Percentiles rank a stretch among this genome's conserved stretches.
Evolutionary conservation across 35 echinoderm and acorn worm species (phyloP).

Genomic region (Heliocidaris tuberculata): DNA sequence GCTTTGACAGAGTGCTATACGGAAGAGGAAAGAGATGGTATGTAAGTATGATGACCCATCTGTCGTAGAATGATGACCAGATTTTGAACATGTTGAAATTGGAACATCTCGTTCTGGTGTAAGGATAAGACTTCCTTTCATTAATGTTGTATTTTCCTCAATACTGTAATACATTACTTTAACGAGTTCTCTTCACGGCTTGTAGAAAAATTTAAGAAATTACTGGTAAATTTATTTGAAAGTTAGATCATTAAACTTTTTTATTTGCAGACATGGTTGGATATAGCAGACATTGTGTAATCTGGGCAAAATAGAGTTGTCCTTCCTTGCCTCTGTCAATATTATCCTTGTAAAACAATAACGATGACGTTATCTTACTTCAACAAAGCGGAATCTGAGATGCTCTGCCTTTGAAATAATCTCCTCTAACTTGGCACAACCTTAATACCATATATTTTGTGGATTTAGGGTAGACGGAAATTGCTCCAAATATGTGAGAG

Average conservation of each 20-base stretch:
- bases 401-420: background rate
- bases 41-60: background rate
- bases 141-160: background rate
- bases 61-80: background rate
- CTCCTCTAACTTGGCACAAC: background rate
- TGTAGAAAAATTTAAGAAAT: background rate
- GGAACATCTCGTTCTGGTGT: background rate
- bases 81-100: background rate
- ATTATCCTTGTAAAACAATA: background rate
- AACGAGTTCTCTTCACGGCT: background rate
- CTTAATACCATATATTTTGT: background rate
- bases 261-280: background rate
- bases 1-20: background rate
- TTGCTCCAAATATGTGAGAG: background rate
- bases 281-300: background rate
- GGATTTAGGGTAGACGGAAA: background rate
- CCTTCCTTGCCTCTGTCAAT: background rate
- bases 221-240: background rate
- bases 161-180: background rate
- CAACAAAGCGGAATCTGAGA: background rate
- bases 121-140: too few species aligned
- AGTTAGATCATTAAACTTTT: background rate
- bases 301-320: background rate
- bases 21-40: background rate
- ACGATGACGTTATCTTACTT: background rate